Conservation (phyloP, 2,888 invertebrate genomes). For the Drosophila infuscata region DNA sequence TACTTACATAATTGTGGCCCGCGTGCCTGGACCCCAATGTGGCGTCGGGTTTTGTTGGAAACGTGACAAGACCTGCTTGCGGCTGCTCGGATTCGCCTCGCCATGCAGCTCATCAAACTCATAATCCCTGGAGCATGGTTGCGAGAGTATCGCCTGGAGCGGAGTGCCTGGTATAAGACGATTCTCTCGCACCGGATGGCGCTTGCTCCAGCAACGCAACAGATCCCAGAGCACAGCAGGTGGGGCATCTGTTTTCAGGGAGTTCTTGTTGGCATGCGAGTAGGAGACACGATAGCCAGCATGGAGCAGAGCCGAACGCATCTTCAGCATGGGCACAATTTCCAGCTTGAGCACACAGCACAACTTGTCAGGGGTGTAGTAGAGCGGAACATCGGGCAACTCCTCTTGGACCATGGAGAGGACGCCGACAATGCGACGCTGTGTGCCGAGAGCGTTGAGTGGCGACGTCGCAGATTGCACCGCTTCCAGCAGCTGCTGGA, state of each 20-base stretch:
- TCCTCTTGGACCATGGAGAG: conserved; percentile 94
- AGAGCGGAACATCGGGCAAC: conserved; percentile 92
- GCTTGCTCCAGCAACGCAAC: conserved; percentile 91
- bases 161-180: conserved; percentile 86
- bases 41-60: conserved; percentile 95
- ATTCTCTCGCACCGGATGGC: conserved; percentile 88
- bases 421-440: conserved; percentile 91
- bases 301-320: conserved; percentile 95
- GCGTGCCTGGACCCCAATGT: conserved; percentile 96
- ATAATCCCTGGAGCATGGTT: conserved; percentile 85
- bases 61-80: conserved; percentile 89
- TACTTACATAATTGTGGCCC: conserved; percentile 91
- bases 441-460: conserved; percentile 87
- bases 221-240: conserved; percentile 95
- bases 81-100: conserved; percentile 92
- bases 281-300: conserved; percentile 96
- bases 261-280: conserved; percentile 94
- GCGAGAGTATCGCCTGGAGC: conserved; percentile 86
- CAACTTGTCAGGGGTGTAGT: conserved; percentile 93
- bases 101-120: conserved; percentile 85
- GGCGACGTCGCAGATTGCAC: conserved; percentile 84
- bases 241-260: conserved; percentile 97
- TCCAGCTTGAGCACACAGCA: conserved; percentile 90
- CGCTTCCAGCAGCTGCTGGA: conserved; percentile 87
- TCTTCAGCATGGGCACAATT: conserved; percentile 89